Conservation (phyloP, 2,797 vertebrate genomes). For the Typhlichthys subterraneus region DNA sequence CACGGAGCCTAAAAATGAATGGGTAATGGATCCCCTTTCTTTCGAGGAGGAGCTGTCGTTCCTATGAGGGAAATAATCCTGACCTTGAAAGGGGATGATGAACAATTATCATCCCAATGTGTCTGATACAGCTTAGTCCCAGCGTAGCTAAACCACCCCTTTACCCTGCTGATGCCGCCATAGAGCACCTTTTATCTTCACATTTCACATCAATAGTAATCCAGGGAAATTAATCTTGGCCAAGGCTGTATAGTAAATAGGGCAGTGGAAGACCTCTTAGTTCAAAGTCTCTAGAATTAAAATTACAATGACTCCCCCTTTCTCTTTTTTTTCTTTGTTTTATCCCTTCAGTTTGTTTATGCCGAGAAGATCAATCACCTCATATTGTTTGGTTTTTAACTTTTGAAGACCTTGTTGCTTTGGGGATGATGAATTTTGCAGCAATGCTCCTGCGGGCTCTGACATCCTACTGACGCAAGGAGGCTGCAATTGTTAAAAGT, state of each 20-base stretch:
- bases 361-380: constrained; percentile 72
- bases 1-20: background rate
- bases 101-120: constrained; percentile 68
- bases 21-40: background rate
- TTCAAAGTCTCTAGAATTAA: constrained; percentile 56
- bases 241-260: constrained; percentile 61
- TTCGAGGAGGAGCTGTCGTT: constrained; percentile 45
- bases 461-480: constrained; percentile 79
- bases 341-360: constrained; percentile 53
- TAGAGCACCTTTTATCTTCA: constrained; percentile 70
- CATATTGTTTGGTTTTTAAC: constrained; percentile 76
- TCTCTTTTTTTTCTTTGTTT: background rate
- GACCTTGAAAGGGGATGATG: constrained; percentile 61
- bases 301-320: constrained; percentile 19
- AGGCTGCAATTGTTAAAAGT: constrained; percentile 73
- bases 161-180: constrained; percentile 61
- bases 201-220: constrained; percentile 75
- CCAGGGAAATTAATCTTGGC: constrained; percentile 72
- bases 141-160: background rate
- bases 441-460: constrained; percentile 69
- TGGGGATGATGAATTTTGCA: constrained; percentile 79
- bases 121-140: constrained; percentile 59
- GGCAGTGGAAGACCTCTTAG: constrained; percentile 41
- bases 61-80: constrained; percentile 23
- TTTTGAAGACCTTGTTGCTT: constrained; percentile 79